Percentiles rank a stretch among this genome's conserved stretches.
phyloP scores from a whole-genome alignment of 1,140 invertebrate species.

The Protaetia brevitarsis region DNA sequence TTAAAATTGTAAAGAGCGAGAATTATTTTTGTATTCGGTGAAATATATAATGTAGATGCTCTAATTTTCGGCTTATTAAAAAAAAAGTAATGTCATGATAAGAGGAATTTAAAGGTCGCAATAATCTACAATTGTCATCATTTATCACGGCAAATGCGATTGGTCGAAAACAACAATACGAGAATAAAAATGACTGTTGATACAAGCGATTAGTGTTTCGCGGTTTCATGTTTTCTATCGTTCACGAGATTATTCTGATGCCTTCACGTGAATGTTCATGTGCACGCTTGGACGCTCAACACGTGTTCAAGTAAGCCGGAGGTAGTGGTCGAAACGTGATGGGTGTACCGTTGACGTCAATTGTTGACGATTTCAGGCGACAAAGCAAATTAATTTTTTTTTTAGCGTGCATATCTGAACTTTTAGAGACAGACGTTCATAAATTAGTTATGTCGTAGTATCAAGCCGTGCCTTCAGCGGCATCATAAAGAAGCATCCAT shows the following conservation, averaged over 20 bases:
- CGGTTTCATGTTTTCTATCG: background rate
- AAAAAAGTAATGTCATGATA: too few species aligned
- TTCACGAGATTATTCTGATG: background rate
- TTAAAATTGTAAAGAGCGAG: too few species aligned
- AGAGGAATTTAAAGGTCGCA: too few species aligned
- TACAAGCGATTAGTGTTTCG: background rate
- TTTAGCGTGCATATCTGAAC: background rate
- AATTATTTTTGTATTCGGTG: too few species aligned
- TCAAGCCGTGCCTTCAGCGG: too few species aligned
- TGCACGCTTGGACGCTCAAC: background rate
- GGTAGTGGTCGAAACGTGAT: background rate
- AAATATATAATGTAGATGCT: too few species aligned
- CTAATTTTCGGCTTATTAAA: too few species aligned
- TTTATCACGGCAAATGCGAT: background rate
- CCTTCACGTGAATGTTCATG: constrained; percentile 1
- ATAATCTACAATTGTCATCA: too few species aligned
- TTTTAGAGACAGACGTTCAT: too few species aligned
- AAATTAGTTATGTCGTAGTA: too few species aligned
- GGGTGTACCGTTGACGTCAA: background rate
- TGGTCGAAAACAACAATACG: background rate
- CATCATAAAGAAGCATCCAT: too few species aligned
- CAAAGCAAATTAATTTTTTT: background rate
- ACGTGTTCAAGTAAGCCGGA: background rate
- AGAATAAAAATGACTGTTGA: background rate
- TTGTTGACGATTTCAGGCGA: background rate